Percentiles rank a stretch among this genome's conserved stretches.
Conservation (phyloP, 1,140 invertebrate species). For the Cephus cinctus region DNA sequence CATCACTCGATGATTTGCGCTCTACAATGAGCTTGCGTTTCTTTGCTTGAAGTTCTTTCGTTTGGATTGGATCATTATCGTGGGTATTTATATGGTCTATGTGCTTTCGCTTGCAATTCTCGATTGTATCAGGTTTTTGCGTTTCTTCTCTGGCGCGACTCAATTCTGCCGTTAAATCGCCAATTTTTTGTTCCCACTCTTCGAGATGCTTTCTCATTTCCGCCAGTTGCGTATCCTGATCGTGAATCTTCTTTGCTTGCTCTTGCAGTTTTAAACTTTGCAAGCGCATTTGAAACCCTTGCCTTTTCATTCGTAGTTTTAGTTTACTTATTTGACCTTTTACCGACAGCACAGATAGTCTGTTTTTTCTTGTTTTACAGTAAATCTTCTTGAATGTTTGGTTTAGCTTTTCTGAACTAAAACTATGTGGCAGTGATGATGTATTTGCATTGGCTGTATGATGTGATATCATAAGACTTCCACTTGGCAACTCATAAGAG, state of each 20-base stretch:
- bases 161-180: constrained; percentile 56
- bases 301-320: constrained; percentile 45
- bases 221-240: constrained; percentile 54
- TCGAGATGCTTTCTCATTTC: constrained; percentile 59
- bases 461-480: constrained; percentile 43
- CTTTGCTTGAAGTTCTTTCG: constrained; percentile 45
- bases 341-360: constrained; percentile 33
- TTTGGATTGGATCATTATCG: constrained; percentile 24
- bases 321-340: constrained; percentile 42
- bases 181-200: constrained; percentile 61
- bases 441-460: constrained; percentile 25
- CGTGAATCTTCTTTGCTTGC: constrained; percentile 53
- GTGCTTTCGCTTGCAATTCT: constrained; percentile 42
- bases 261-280: constrained; percentile 56
- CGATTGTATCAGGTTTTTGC: constrained; percentile 37
- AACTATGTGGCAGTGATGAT: constrained; percentile 29
- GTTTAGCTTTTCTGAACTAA: constrained; percentile 44
- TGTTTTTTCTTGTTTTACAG: constrained; percentile 44
- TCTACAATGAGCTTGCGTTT: constrained; percentile 53
- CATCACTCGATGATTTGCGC: constrained; percentile 41
- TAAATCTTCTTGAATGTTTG: constrained; percentile 48
- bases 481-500: constrained; percentile 42
- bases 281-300: constrained; percentile 44
- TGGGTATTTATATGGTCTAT: constrained; percentile 33
- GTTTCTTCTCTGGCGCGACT: constrained; percentile 53